Evolutionary conservation across 2,113 vertebrate genomes (phyloP).

Genomic region (Mystacornis crossleyi): DNA sequence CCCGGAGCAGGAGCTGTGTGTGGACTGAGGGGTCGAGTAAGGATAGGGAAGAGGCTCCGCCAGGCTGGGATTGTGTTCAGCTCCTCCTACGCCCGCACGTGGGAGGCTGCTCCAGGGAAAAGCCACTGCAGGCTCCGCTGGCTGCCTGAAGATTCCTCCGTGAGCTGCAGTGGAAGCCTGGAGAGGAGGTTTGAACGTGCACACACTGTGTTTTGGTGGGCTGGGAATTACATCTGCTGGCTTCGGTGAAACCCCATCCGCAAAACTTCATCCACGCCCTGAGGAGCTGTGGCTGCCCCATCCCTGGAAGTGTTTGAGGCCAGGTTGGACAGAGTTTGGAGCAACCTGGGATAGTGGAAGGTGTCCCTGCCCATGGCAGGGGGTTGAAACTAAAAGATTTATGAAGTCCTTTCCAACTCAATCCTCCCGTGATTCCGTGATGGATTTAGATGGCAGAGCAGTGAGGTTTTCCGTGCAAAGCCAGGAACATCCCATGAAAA

Average conservation of each 20-base stretch:
- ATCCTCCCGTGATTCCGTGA: not conserved
- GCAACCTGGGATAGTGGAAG: not conserved
- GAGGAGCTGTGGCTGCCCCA: not conserved
- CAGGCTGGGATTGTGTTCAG: not conserved
- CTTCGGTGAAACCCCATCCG: not conserved
- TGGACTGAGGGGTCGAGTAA: not conserved
- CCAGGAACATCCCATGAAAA: not conserved
- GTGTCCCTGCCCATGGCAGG: not conserved
- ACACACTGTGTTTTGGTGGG: fast-evolving
- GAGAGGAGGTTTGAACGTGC: not conserved
- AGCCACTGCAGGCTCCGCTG: not conserved
- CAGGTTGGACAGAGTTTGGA: not conserved
- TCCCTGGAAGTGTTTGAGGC: not conserved
- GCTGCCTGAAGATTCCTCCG: not conserved
- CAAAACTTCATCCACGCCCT: not conserved
- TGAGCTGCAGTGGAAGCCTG: not conserved
- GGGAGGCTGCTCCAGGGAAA: not conserved
- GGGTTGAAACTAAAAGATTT: fast-evolving
- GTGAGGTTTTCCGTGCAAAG: not conserved
- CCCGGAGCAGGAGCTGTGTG: fast-evolving
- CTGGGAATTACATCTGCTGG: not conserved
- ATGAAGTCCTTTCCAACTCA: not conserved
- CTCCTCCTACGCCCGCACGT: not conserved
- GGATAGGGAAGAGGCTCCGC: not conserved
- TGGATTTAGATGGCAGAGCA: not conserved